Base-by-base conservation (phyloP, 2,113 vertebrate species). In the Aleadryas rufinucha region DNA sequence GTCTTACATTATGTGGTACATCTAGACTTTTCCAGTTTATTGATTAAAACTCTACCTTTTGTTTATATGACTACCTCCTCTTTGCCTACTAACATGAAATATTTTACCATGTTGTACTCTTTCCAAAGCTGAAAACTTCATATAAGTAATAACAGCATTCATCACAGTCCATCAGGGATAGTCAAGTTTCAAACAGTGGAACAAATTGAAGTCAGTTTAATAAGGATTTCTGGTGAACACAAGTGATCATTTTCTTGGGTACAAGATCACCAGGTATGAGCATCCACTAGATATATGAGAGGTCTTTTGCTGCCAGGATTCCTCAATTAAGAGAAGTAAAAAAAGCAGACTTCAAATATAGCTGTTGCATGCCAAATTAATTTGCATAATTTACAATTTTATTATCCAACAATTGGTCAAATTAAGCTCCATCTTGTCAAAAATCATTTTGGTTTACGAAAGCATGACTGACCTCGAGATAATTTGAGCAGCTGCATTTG, bases 1-100 rank as follows among this genome's bases (percentile, higher is more conserved):
- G 52, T 37, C 44, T 89, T 79, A 76, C 39, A 89, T 57, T 64
- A 88, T 61, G 63, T 83, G 69, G 27, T 27, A 77, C 35, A 78
- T 77, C 85, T 78, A 90, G 81, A 95, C 42, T 88, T 95, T 87
- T 91, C 50, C 57, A 93, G 42, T 81, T 88, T 92, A 94, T 84
- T 82, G 57, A 95, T 95, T 94, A 95, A 95, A 97, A 91, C 59
- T n/a, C 56, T 54, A 81, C 41, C 83, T 96, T 95, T 96, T 97
- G 52, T 95, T 91, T 96, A 89, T 33, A 68, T 13, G 60, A 83
- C 63, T 86, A 69, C 47, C 54, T n/a, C 75, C 74, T 84, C 76
- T 77, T 41, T 65, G 52, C 60, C 47, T 91, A 89, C 81, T 74
- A 94, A 81, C 6, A 69, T 61, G 60, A 95, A 96, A 88, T 41